phyloP scores from a whole-genome alignment of 2,113 vertebrate genomes.

The Rhinichthys klamathensis region DNA sequence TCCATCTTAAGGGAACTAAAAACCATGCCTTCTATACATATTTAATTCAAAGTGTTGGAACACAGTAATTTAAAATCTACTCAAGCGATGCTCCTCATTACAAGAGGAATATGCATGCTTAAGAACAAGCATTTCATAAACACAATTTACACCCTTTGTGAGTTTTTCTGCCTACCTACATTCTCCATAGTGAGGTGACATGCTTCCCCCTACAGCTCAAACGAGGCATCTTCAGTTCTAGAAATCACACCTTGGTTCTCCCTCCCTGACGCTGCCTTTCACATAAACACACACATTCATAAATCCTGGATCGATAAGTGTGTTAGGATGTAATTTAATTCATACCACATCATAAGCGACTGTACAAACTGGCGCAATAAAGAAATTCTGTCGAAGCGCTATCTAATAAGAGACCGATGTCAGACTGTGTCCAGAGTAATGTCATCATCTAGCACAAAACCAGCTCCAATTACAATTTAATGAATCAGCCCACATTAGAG shows the following conservation, averaged over 20 bases:
- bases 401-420: slow-evolving; percentile 58
- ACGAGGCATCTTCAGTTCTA: slow-evolving; percentile 52
- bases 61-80: background rate
- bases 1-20: background rate
- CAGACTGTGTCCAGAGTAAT: slow-evolving; percentile 50
- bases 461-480: slow-evolving; percentile 49
- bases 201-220: slow-evolving; percentile 76
- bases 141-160: background rate
- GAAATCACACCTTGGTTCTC: slow-evolving; percentile 17
- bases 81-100: background rate
- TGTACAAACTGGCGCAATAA: slow-evolving; percentile 64
- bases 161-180: slow-evolving; percentile 21
- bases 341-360: slow-evolving; percentile 51
- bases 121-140: slow-evolving; percentile 2
- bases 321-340: slow-evolving; percentile 64
- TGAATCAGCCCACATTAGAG: slow-evolving; percentile 48
- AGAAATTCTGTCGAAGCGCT: slow-evolving; percentile 58
- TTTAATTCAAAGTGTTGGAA: background rate
- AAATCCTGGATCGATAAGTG: slow-evolving; percentile 66
- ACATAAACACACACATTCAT: slow-evolving; percentile 47
- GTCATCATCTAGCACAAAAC: slow-evolving; percentile 40
- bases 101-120: background rate
- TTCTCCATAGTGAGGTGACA: slow-evolving; percentile 63
- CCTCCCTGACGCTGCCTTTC: background rate
- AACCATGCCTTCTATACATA: background rate